Evolutionary conservation across 2,797 vertebrate species (phyloP), one percentile per base, ranked within the genome.

Genomic region (Semotilus atromaculatus): DNA sequence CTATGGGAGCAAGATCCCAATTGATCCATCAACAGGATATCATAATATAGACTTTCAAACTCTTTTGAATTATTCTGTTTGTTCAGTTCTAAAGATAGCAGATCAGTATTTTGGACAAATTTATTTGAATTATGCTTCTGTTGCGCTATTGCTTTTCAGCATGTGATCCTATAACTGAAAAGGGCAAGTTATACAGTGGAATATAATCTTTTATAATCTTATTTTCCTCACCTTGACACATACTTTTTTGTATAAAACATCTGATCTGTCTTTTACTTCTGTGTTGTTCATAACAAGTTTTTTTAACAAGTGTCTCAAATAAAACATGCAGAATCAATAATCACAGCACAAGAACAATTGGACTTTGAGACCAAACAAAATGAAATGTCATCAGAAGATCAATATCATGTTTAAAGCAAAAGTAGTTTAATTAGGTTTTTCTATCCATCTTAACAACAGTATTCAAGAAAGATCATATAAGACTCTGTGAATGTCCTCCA

Each of bases 1-100:
- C 95, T 91, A 96, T 96, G 94, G 94, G 88, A 96, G 92, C 94
- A 92, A 86, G 85, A 91, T 85, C 92, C 88, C 93, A 92, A 93
- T 91, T 93, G 93, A 94, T 94, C 93, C 90, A 91, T 91, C 94
- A 93, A 90, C 90, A 93, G 92, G 90, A 91, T 88, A 90, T 91
- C 90, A 90, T 89, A 86, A 85, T 94, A 94, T 94, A 95, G 91
- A 91, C 77, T 40, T 11, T 80, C 19, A 4, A 29, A 31, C 7
- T 51, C 29, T 31, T 82, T 84, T 86, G 91, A 92, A 77, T 92
- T 88, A 81, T 83, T 90, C 90, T 88, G 66, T 87, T 92, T 88
- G 90, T 92, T 89, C 86, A 89, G 31, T 78, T 45, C 36, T 62
- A 31, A 43, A 64, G 23, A 45, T 74, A 36, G 53, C 29, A 8